Evolutionary conservation across 2,888 invertebrate species (phyloP).

Genomic region (Sarcophaga variegata): DNA sequence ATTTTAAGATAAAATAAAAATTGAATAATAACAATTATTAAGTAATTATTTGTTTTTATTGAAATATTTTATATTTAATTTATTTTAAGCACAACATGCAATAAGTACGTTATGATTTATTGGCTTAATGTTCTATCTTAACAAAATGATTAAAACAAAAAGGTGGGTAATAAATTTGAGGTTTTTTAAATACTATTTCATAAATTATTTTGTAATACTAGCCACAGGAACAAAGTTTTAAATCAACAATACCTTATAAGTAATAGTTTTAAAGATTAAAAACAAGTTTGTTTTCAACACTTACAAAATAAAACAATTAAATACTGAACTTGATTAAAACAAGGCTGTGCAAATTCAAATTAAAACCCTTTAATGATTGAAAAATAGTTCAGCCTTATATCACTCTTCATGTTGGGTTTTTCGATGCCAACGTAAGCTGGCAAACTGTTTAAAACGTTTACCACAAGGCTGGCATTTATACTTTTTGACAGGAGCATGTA

Average conservation of each 20-base stretch:
- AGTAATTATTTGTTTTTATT: background rate
- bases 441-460: constrained; percentile 76
- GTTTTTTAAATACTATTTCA: no score
- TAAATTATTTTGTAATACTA: no score
- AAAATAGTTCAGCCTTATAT: background rate
- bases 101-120: background rate
- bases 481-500: constrained; percentile 76
- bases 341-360: no score
- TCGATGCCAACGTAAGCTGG: constrained; percentile 77
- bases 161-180: no score
- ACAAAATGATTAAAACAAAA: no score
- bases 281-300: no score
- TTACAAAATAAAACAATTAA: no score
- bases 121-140: background rate
- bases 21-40: background rate
- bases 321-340: no score
- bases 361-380: no score
- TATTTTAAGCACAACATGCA: background rate
- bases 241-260: background rate
- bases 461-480: constrained; percentile 76
- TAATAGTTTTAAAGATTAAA: background rate
- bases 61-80: background rate
- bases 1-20: background rate
- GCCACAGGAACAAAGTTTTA: background rate
- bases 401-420: constrained; percentile 54